phyloP scores from a whole-genome alignment of 2,797 vertebrate species.

The Ctenosaura bakeri region DNA sequence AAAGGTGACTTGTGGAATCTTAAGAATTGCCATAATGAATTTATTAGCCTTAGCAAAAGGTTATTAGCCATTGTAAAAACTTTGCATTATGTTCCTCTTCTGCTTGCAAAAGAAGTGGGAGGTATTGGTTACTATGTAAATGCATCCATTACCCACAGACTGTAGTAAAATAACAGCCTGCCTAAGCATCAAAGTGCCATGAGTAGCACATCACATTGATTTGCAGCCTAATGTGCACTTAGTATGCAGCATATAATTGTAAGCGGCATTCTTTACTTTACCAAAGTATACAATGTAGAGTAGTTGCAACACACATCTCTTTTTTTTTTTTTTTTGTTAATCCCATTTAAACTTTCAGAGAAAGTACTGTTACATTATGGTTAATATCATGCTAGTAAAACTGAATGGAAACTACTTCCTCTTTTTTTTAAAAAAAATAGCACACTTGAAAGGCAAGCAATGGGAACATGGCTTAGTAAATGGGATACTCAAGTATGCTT shows the following conservation, averaged over 20 bases:
- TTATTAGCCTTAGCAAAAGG: neutral
- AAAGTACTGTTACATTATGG: conserved; percentile 33
- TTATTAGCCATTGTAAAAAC: conserved; percentile 20
- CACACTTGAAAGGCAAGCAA: conserved; percentile 47
- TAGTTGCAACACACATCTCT: conserved; percentile 37
- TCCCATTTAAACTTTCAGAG: conserved; percentile 22
- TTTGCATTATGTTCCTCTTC: conserved; percentile 18
- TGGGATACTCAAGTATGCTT: conserved; percentile 42
- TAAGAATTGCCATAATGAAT: conserved; percentile 19
- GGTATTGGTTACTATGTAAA: conserved; percentile 11
- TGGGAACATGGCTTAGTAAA: conserved; percentile 63
- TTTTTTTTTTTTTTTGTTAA: conserved; percentile 35
- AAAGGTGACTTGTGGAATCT: too few relatives aligned
- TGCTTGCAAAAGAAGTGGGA: conserved; percentile 28
- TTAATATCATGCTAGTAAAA: conserved; percentile 42
- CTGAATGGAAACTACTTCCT: conserved; percentile 49
- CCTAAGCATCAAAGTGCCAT: conserved; percentile 42
- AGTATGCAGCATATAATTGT: conserved; percentile 43
- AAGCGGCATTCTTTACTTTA: conserved; percentile 38
- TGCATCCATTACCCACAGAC: conserved; percentile 23
- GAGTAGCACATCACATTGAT: conserved; percentile 26
- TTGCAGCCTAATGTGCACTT: conserved; percentile 52
- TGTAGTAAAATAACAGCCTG: neutral
- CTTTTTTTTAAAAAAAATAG: conserved; percentile 27
- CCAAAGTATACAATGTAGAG: conserved; percentile 19